phyloP scores from a whole-genome alignment of 2,797 vertebrate species.

The Enteromius thamalakanensis region DNA sequence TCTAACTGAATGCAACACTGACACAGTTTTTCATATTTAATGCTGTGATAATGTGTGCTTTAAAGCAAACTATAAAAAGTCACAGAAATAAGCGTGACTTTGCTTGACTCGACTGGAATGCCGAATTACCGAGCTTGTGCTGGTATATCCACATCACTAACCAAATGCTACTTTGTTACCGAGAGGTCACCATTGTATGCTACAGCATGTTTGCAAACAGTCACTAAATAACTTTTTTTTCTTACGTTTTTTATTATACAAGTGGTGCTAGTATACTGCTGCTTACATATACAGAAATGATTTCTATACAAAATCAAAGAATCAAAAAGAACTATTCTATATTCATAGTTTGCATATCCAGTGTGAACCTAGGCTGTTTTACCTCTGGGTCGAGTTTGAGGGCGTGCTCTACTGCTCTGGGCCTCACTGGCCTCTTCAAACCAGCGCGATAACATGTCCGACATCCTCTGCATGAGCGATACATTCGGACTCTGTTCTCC shows the following conservation, averaged over 20 bases:
- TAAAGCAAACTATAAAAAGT: neutral
- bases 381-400: slow-evolving; percentile 89
- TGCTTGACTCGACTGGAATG: neutral
- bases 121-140: neutral
- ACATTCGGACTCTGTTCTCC: slow-evolving; percentile 96
- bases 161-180: neutral
- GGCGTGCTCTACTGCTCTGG: slow-evolving; percentile 88
- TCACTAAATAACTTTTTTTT: neutral
- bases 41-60: neutral
- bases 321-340: neutral
- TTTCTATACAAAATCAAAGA: neutral
- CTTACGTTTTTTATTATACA: neutral
- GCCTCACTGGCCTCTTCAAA: slow-evolving; percentile 98
- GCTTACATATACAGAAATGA: neutral
- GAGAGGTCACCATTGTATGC: neutral
- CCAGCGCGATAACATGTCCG: slow-evolving; percentile 98
- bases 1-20: neutral
- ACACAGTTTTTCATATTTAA: neutral
- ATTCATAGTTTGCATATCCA: neutral
- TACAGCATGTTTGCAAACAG: neutral
- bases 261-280: neutral
- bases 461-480: slow-evolving; percentile 99
- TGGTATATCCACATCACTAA: neutral
- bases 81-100: neutral
- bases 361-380: slow-evolving; percentile 4